Evolutionary conservation across 2,797 vertebrate species (phyloP).

Genomic region (Momotus momota): DNA sequence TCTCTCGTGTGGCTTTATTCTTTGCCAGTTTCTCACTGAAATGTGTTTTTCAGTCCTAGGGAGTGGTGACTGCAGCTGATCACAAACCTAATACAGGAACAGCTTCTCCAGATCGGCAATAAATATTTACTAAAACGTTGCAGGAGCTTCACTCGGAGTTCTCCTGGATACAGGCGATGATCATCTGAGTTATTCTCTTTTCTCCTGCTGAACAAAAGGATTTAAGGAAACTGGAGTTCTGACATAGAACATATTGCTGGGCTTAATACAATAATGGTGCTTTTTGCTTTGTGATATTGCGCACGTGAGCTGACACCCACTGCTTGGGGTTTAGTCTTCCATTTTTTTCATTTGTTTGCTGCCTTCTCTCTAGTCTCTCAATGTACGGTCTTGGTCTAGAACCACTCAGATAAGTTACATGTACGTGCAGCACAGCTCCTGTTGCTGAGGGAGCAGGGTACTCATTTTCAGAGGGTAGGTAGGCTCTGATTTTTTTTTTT

Average conservation of each 20-base stretch:
- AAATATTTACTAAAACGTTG: slow-evolving; percentile 1
- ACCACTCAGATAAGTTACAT: not conserved
- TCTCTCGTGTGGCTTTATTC: slow-evolving; percentile 27
- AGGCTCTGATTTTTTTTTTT: not conserved
- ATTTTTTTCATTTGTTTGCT: not conserved
- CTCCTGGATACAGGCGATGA: not conserved
- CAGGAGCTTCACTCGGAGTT: not conserved
- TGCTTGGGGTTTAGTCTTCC: not conserved
- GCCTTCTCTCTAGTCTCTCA: not conserved
- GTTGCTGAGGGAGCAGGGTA: not conserved
- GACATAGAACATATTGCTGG: not conserved
- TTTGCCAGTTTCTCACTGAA: slow-evolving; percentile 8
- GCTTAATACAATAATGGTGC: not conserved
- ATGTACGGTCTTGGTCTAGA: not conserved
- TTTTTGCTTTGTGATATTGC: not conserved
- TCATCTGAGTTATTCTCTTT: not conserved
- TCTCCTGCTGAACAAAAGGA: not conserved
- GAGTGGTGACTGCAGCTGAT: not conserved
- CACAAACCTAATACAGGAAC: not conserved
- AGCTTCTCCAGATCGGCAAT: not conserved
- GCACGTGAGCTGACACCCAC: not conserved
- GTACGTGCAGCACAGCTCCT: not conserved
- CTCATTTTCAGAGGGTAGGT: not conserved
- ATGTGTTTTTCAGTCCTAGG: not conserved
- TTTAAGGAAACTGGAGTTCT: not conserved